Evolutionary conservation across 2,113 vertebrate genomes (phyloP).

Genomic region (Clinocottus analis): DNA sequence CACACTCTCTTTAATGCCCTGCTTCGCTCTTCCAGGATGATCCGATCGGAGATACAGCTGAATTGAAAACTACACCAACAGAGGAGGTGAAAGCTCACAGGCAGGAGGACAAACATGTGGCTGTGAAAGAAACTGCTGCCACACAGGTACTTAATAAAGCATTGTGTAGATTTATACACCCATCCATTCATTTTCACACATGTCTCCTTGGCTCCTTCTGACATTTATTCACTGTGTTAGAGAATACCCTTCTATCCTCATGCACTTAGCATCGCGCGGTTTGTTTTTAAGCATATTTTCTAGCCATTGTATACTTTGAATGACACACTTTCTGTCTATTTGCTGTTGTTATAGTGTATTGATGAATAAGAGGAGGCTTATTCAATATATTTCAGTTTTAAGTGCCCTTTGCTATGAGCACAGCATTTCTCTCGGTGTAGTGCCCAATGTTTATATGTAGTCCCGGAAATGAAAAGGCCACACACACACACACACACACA

Average conservation of each 20-base stretch:
- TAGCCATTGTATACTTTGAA: slow-evolving; percentile 30
- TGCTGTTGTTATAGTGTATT: background rate
- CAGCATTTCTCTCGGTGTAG: slow-evolving; percentile 5
- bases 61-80: slow-evolving; percentile 60
- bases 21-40: slow-evolving; percentile 68
- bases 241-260: slow-evolving; percentile 1
- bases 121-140: slow-evolving; percentile 53
- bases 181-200: slow-evolving; percentile 22
- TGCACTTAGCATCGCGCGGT: background rate
- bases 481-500: background rate
- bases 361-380: slow-evolving; percentile 12
- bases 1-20: slow-evolving; percentile 4
- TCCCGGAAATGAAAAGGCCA: slow-evolving; percentile 20
- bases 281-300: slow-evolving; percentile 26
- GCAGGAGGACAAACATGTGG: slow-evolving; percentile 67
- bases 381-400: slow-evolving; percentile 17
- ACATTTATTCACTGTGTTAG: slow-evolving; percentile 20
- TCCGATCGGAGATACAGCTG: slow-evolving; percentile 51
- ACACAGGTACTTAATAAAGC: slow-evolving; percentile 77
- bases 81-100: slow-evolving; percentile 59
- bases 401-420: slow-evolving; percentile 4
- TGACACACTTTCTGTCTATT: slow-evolving; percentile 21
- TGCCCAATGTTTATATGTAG: background rate
- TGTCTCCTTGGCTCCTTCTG: slow-evolving; percentile 13
- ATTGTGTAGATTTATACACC: background rate